Evolutionary conservation across 1,140 invertebrate species (phyloP).

Genomic region (Zophobas morio): DNA sequence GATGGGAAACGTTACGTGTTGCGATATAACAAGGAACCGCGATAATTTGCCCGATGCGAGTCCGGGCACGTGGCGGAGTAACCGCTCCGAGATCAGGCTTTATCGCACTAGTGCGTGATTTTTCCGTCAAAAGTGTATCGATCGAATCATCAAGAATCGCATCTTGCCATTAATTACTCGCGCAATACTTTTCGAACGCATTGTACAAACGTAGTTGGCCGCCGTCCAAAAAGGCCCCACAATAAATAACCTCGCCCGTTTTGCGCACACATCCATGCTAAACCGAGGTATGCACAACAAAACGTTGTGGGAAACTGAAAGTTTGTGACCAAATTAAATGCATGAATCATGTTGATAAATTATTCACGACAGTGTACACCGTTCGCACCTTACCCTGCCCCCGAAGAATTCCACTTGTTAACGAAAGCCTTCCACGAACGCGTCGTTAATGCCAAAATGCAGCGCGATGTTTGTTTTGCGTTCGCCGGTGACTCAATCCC

Average conservation of each 20-base stretch:
- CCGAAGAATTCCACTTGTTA: slow-evolving; percentile 41
- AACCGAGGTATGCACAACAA: slow-evolving; percentile 32
- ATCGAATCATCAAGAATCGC: too few relatives aligned
- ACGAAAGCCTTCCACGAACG: slow-evolving; percentile 34
- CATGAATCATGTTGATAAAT: slow-evolving; percentile 48
- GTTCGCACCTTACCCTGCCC: slow-evolving; percentile 31
- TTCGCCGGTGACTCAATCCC: slow-evolving; percentile 27
- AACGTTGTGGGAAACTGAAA: slow-evolving; percentile 47
- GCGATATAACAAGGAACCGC: too few relatives aligned
- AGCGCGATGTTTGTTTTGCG: slow-evolving; percentile 26
- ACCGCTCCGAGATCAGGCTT: too few relatives aligned
- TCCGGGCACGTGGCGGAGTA: too few relatives aligned
- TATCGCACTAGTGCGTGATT: too few relatives aligned
- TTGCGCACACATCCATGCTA: slow-evolving; percentile 36
- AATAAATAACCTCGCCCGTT: slow-evolving; percentile 43
- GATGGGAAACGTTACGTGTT: too few relatives aligned
- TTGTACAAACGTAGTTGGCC: slow-evolving; percentile 35
- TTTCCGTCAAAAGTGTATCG: too few relatives aligned
- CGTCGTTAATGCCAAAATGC: slow-evolving; percentile 34
- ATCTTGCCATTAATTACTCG: slow-evolving; percentile 2
- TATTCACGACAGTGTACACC: slow-evolving; percentile 45
- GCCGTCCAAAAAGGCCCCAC: slow-evolving; percentile 44
- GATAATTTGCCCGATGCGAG: too few relatives aligned
- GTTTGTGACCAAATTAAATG: slow-evolving; percentile 47
- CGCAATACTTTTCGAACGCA: slow-evolving; percentile 33